A percentile compares a stretch with the other conserved stretches of the same genome.
Conservation (phyloP, 2,113 vertebrate species). For the Pangasianodon gigas region DNA sequence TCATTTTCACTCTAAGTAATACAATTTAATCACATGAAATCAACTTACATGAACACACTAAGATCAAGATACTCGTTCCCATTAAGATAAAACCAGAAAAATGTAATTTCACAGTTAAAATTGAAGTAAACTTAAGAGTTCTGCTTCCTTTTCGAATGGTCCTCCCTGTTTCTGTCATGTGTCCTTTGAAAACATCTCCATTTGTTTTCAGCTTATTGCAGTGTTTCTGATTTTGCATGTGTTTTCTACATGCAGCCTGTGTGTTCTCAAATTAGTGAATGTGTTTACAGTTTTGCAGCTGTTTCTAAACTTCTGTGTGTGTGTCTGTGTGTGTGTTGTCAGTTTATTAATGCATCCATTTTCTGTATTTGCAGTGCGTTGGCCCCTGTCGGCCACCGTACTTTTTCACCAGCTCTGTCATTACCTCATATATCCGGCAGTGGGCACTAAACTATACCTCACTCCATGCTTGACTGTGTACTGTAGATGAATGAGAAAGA, state of each 20-base stretch:
- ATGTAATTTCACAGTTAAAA: not conserved
- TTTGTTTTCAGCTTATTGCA: not conserved
- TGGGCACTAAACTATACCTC: slow-evolving; percentile 32
- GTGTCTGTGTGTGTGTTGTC: not conserved
- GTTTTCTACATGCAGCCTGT: not conserved
- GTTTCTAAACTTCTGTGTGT: not conserved
- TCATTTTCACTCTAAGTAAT: not conserved
- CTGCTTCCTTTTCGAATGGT: not conserved
- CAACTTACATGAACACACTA: not conserved
- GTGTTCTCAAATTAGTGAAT: not conserved
- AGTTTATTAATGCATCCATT: not conserved
- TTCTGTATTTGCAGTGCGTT: not conserved
- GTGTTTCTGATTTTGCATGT: not conserved
- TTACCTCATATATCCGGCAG: slow-evolving; percentile 26
- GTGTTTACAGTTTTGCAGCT: not conserved
- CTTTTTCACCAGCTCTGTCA: not conserved
- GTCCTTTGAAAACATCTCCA: not conserved
- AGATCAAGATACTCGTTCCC: not conserved
- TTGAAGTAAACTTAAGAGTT: not conserved
- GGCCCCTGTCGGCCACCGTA: not conserved
- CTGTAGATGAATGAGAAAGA: too few species aligned
- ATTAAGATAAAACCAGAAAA: not conserved
- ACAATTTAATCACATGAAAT: not conserved
- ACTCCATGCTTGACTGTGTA: not conserved
- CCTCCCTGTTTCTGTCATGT: not conserved